Evolutionary conservation across 2,113 vertebrate species (phyloP).

Genomic region (Oreochromis niloticus): DNA sequence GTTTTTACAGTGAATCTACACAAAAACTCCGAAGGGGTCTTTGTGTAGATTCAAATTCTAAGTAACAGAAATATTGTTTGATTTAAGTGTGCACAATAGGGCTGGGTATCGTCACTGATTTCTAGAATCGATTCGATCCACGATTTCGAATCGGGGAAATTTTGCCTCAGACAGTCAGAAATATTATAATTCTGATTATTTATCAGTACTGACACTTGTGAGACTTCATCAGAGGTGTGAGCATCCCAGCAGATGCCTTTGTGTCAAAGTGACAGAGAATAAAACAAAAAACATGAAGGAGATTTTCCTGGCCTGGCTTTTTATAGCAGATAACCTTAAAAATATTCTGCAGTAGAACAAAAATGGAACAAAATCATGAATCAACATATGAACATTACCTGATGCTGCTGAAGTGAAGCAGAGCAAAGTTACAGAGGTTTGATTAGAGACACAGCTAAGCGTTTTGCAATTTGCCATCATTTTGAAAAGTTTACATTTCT

Average conservation of each 20-base stretch:
- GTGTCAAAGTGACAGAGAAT: rapidly evolving
- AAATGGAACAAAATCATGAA: not conserved
- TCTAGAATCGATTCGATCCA: rapidly evolving
- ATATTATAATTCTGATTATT: not conserved
- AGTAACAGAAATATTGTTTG: not conserved
- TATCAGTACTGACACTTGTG: not conserved
- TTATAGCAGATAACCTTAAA: not conserved
- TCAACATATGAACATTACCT: rapidly evolving
- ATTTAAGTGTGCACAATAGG: not conserved
- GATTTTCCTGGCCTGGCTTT: not conserved
- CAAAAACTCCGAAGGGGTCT: not conserved
- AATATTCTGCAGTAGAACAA: not conserved
- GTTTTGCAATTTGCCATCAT: not conserved
- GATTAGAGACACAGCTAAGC: rapidly evolving
- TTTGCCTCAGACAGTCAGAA: not conserved
- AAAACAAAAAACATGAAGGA: not conserved
- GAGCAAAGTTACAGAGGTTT: not conserved
- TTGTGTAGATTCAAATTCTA: not conserved
- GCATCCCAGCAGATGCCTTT: not conserved
- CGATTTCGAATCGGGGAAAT: rapidly evolving
- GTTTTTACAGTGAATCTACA: not conserved
- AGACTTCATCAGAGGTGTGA: not conserved
- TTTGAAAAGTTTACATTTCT: not conserved
- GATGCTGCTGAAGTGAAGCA: not conserved
- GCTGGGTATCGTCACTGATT: not conserved